Evolutionary conservation across 2,797 vertebrate species (phyloP).

Genomic region (Dicrostonyx torquatus): DNA sequence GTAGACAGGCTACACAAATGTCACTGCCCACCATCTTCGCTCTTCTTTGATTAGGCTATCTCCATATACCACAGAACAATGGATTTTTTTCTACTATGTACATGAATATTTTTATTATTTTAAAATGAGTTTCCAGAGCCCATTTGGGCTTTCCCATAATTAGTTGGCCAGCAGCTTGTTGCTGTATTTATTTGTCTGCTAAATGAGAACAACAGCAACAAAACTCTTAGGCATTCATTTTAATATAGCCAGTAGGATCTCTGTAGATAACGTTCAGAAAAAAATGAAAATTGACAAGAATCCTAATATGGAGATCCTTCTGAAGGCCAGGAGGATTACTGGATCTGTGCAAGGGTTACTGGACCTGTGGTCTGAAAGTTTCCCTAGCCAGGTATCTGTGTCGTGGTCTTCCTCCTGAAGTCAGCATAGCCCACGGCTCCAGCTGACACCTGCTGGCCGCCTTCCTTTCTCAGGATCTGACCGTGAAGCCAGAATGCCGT

Average conservation of each 20-base stretch:
- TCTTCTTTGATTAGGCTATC: background rate
- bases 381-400: background rate
- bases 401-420: background rate
- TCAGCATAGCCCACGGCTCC: background rate
- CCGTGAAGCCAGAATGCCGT: background rate
- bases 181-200: background rate
- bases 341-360: background rate
- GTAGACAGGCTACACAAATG: background rate
- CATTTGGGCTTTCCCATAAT: conserved; percentile 30
- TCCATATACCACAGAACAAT: background rate
- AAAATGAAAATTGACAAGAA: conserved; percentile 45
- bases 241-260: conserved; percentile 6
- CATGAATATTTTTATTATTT: conserved; percentile 29
- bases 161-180: background rate
- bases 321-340: background rate
- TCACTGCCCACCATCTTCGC: background rate
- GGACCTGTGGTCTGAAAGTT: rapidly evolving
- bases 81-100: background rate
- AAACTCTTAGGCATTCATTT: conserved; percentile 20
- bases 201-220: conserved; percentile 15
- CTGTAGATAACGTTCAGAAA: conserved; percentile 33
- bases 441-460: background rate
- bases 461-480: background rate
- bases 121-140: conserved; percentile 32
- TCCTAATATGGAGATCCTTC: conserved; percentile 17